A percentile compares a stretch with the other conserved stretches of the same genome.
Evolutionary conservation across 2,113 vertebrate species (phyloP).

Genomic region (Maccullochella peelii): DNA sequence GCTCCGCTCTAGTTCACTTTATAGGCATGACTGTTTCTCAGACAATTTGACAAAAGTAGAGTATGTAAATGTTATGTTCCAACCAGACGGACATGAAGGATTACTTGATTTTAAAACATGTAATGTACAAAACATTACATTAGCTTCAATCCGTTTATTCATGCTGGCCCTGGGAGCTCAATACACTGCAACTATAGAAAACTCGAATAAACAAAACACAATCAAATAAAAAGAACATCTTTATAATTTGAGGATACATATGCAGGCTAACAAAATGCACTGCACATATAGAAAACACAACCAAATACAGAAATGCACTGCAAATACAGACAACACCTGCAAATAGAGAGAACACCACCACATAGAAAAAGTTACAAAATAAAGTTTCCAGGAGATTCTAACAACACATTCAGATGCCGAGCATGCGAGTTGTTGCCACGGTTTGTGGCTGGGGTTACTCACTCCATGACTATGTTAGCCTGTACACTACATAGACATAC

Average conservation of each 20-base stretch:
- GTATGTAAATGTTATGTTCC: slow-evolving; percentile 20
- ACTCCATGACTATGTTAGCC: background rate
- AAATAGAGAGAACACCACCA: background rate
- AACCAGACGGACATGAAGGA: background rate
- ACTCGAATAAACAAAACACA: background rate
- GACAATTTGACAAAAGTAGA: slow-evolving; percentile 29
- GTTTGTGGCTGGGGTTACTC: background rate
- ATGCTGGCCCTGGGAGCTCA: background rate
- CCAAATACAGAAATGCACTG: background rate
- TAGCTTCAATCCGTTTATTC: background rate
- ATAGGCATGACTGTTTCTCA: slow-evolving; percentile 50
- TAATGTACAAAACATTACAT: slow-evolving; percentile 4
- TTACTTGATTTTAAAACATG: background rate
- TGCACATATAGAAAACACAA: background rate
- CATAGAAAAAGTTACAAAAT: background rate
- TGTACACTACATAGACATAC: background rate
- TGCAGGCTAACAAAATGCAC: background rate
- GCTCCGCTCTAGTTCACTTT: slow-evolving; percentile 68
- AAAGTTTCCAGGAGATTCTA: background rate
- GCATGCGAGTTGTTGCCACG: background rate
- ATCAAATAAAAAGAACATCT: background rate
- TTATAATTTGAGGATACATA: background rate
- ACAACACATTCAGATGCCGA: background rate
- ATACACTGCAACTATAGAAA: background rate
- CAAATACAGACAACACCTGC: background rate